Evolutionary conservation across 2,888 invertebrate genomes (phyloP).

Genomic region (Agonopterix arenella): DNA sequence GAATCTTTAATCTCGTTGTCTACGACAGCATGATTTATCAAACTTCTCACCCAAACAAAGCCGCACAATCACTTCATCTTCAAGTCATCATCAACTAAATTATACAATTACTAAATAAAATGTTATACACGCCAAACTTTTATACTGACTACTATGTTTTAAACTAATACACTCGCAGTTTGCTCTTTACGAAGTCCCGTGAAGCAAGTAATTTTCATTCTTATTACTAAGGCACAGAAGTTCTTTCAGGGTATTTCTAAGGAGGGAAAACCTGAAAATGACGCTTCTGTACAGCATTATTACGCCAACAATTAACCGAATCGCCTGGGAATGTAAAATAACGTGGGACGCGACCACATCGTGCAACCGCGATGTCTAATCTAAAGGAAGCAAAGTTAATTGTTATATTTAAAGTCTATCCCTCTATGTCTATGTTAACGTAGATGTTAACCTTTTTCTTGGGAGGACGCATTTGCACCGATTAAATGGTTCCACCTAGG

Average conservation of each 20-base stretch:
- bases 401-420: too few species aligned
- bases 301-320: slow-evolving; percentile 15
- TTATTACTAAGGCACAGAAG: too few species aligned
- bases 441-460: too few species aligned
- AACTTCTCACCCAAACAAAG: not conserved
- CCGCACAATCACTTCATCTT: not conserved
- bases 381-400: not conserved
- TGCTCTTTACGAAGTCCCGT: too few species aligned
- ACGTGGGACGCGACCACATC: slow-evolving; percentile 11
- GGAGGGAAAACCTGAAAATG: not conserved
- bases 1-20: too few species aligned
- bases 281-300: slow-evolving; percentile 13
- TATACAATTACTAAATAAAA: slow-evolving; percentile 1
- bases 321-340: slow-evolving; percentile 15
- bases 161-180: not conserved
- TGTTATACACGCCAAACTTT: slow-evolving; percentile 3
- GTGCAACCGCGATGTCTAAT: not conserved
- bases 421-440: too few species aligned
- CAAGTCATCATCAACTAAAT: not conserved
- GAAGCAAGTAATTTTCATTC: too few species aligned
- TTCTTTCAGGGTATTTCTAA: too few species aligned
- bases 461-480: too few species aligned
- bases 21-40: not conserved
- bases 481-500: too few species aligned
- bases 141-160: slow-evolving; percentile 5